Conservation (phyloP, 2,888 invertebrate species). For the Catocala fraxini region DNA sequence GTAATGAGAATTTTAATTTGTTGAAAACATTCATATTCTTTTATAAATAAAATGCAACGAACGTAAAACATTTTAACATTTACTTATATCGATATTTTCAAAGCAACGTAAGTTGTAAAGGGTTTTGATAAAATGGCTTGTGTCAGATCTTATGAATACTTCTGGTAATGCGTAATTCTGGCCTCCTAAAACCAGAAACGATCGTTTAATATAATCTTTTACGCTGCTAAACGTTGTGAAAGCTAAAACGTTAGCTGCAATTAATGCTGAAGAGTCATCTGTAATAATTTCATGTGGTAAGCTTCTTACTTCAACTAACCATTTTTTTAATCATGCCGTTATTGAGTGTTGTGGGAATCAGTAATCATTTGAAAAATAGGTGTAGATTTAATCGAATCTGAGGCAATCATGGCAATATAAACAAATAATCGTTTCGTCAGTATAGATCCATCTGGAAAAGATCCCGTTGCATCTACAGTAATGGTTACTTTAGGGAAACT, state of each 20-base stretch:
- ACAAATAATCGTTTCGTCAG: conserved; percentile 37
- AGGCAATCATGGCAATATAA: conserved; percentile 35
- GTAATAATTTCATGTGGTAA: conserved; percentile 39
- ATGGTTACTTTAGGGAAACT: conserved; percentile 35
- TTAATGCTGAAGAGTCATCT: conserved; percentile 33
- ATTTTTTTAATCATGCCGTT: conserved; percentile 35
- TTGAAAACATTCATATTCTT: conserved; percentile 17
- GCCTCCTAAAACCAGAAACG: conserved; percentile 31
- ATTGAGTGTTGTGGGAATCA: conserved; percentile 36
- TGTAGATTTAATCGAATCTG: conserved; percentile 31
- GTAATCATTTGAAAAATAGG: conserved; percentile 40
- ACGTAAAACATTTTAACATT: conserved; percentile 22
- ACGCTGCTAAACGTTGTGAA: conserved; percentile 30
- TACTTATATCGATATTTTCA: conserved; percentile 23
- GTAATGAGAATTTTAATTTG: conserved; percentile 16
- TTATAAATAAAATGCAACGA: conserved; percentile 23
- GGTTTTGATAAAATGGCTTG: conserved; percentile 25
- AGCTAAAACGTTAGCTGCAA: conserved; percentile 32
- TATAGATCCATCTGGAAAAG: conserved; percentile 36
- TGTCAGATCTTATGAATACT: conserved; percentile 28
- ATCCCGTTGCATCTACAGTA: conserved; percentile 40
- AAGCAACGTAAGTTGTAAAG: conserved; percentile 33
- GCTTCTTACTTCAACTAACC: conserved; percentile 31
- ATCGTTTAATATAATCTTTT: conserved; percentile 33
- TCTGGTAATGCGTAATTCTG: conserved; percentile 30